Conservation (phyloP, 2,797 vertebrate genomes). For the Ispidina picta region DNA sequence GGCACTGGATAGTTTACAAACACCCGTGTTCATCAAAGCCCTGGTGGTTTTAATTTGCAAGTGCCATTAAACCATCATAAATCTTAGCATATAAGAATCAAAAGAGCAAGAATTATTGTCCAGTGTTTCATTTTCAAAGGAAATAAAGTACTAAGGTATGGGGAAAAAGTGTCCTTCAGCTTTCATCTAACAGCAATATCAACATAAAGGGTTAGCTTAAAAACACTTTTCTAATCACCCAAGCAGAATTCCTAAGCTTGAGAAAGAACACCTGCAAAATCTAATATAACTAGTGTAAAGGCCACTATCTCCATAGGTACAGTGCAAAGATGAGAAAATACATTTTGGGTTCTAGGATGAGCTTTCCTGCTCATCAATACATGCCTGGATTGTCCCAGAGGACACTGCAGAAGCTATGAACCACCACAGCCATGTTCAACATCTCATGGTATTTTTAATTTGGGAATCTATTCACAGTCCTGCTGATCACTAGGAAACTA, state of each 20-base stretch:
- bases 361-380: background rate
- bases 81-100: background rate
- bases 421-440: background rate
- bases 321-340: background rate
- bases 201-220: background rate
- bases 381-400: background rate
- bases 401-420: background rate
- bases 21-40: background rate
- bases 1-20: background rate
- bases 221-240: background rate
- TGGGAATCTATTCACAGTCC: background rate
- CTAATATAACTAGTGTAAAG: background rate
- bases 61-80: background rate
- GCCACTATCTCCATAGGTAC: background rate
- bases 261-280: background rate
- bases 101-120: background rate
- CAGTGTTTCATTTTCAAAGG: background rate
- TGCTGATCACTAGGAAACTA: background rate
- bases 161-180: background rate
- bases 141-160: background rate
- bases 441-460: slow-evolving; percentile 25
- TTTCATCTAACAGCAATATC: background rate
- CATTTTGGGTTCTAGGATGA: background rate
- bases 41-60: background rate
- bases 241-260: background rate